Base-by-base conservation (phyloP, 2,113 vertebrate genomes). In the Dipodomys stephensi region DNA sequence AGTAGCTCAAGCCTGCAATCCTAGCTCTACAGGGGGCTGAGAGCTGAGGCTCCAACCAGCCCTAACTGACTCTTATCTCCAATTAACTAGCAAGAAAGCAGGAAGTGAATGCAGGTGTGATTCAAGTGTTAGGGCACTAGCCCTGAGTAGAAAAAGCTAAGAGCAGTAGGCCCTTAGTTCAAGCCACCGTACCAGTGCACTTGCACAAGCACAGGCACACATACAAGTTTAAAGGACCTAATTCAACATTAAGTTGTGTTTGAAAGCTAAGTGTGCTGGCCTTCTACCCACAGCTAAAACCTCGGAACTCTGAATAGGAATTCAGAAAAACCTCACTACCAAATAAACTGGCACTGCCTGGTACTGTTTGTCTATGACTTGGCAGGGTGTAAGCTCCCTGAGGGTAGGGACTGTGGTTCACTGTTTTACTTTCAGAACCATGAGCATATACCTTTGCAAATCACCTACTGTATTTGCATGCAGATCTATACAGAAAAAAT, bases 391-490 rank as follows among this genome's bases (percentile, higher is more conserved):
- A 87, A 62, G 1, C 77, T 79, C n/a, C 82, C 4, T 1, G 25
- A 74, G 18, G 46, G 57, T 32, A 94, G 35, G 32, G 23, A 0
- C 32, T 92, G 91, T 49, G 28, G 20, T 7, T 46, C 23, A 2
- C 27, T 5, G 69, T 30, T 72, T 69, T 60, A 44, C 25, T 89
- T 76, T 39, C 39, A n/a, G 46, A 78, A 64, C 65, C n/a, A 8
- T 57, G 69, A 4, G 30, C 10, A 7, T 28, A 35, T 4, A 30
- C 46, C 23, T 30, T 13, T 15, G 62, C 1, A 19, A 35, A 7
- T 7, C 7, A 30, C 20, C 16, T 15, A 57, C 57, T 7, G n/a
- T 1, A 7, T 0, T 5, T 0, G 19, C 60, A 68, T 1, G 71
- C 7, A 78, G 30, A 32, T 2, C 46, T 49, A 74, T 9, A 28